Percentiles rank a stretch among this genome's conserved stretches.
Evolutionary conservation across 2,797 vertebrate genomes (phyloP).

Genomic region (Craterocephalus amniculus): DNA sequence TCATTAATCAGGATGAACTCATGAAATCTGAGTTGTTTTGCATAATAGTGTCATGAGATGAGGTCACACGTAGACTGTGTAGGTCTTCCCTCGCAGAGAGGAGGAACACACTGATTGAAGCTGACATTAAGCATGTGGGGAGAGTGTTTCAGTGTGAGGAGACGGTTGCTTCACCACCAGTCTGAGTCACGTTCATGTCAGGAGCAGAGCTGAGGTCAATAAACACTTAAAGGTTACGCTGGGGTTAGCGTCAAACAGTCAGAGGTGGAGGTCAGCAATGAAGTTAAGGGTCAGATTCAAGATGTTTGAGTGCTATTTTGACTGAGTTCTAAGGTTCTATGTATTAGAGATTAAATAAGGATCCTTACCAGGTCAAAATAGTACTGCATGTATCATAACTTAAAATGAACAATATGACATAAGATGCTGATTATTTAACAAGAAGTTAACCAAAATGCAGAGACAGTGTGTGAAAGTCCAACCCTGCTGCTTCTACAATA

Average conservation of each 20-base stretch:
- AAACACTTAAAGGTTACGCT: background rate
- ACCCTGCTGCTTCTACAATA: too few relatives aligned
- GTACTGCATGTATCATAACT: background rate
- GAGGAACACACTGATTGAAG: constrained; percentile 13
- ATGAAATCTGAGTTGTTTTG: too few relatives aligned
- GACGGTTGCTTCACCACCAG: background rate
- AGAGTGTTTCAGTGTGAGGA: background rate
- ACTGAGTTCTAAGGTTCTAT: too few relatives aligned
- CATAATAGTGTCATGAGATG: too few relatives aligned
- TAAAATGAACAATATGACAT: background rate
- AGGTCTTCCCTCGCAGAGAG: background rate
- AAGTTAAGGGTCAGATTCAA: constrained; percentile 6
- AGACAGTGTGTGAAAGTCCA: too few relatives aligned
- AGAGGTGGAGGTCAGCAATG: constrained; percentile 10
- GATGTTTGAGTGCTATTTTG: background rate
- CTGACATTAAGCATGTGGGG: constrained; percentile 34
- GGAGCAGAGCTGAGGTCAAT: background rate
- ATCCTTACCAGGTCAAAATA: too few relatives aligned
- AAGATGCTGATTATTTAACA: too few relatives aligned
- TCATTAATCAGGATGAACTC: too few relatives aligned
- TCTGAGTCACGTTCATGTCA: background rate
- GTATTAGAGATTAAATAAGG: too few relatives aligned
- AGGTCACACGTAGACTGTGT: background rate
- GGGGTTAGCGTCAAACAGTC: background rate
- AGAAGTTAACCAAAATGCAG: too few relatives aligned